A percentile compares a stretch with the other conserved stretches of the same genome.
Conservation (phyloP, 2,797 vertebrate species). For the Poeciliopsis presidionis region DNA sequence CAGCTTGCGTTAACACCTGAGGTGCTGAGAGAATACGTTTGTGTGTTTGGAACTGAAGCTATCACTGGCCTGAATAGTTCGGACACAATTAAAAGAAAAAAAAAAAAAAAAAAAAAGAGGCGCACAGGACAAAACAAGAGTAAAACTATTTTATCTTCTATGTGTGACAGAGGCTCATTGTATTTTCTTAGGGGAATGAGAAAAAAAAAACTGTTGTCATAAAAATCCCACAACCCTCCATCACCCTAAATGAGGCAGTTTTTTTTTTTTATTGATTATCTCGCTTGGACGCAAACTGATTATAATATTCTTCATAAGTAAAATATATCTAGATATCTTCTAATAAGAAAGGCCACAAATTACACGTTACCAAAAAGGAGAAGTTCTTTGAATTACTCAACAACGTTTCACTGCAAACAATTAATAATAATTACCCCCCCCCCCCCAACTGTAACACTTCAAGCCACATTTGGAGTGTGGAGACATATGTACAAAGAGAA, state of each 20-base stretch:
- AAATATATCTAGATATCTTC: conserved; percentile 65
- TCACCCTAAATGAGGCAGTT: conserved; percentile 21
- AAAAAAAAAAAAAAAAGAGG: conserved; percentile 9
- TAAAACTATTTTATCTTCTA: conserved; percentile 29
- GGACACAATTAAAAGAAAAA: conserved; percentile 12
- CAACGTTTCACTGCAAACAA: conserved; percentile 46
- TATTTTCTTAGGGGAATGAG: conserved; percentile 49
- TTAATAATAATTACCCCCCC: conserved; percentile 30
- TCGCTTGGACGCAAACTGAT: conserved; percentile 74
- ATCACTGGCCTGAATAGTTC: conserved; percentile 42
- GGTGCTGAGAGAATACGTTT: conserved; percentile 19
- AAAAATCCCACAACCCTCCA: conserved; percentile 45
- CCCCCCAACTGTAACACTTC: conserved; percentile 30
- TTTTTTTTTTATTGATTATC: conserved; percentile 68
- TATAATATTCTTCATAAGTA: conserved; percentile 63
- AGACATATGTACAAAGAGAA: conserved; percentile 66
- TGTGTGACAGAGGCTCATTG: conserved; percentile 14
- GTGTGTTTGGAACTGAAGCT: conserved; percentile 14
- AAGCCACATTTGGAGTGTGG: conserved; percentile 50
- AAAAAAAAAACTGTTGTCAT: conserved; percentile 68
- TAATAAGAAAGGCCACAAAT: conserved; percentile 77
- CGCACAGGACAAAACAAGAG: conserved; percentile 30
- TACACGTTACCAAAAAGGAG: conserved; percentile 51
- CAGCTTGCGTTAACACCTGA: conserved; percentile 39
- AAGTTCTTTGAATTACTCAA: conserved; percentile 39